Evolutionary conservation across 1,140 invertebrate species (phyloP).

Genomic region (Centruroides vittatus): DNA sequence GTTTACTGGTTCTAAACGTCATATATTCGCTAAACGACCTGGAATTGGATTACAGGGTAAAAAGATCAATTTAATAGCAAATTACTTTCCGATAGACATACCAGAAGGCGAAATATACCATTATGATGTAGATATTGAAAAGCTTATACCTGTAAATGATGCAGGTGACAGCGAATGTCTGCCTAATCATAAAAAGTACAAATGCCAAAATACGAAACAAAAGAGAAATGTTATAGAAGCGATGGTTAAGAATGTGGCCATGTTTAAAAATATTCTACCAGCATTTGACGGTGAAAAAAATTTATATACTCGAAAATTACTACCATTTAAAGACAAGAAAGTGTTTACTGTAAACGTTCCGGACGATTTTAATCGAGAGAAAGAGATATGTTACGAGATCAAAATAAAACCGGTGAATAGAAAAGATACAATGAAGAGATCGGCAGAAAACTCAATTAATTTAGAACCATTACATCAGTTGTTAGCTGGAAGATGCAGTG

Average conservation of each 20-base stretch:
- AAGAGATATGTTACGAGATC: background rate
- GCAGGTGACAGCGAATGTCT: too few relatives aligned
- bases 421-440: constrained; percentile 3
- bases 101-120: too few relatives aligned
- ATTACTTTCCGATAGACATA: too few relatives aligned
- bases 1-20: too few relatives aligned
- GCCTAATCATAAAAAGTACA: background rate
- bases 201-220: background rate
- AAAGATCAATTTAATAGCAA: too few relatives aligned
- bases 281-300: constrained; percentile 12
- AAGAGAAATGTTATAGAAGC: constrained; percentile 4
- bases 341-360: background rate
- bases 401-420: constrained; percentile 1
- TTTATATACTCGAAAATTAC: background rate
- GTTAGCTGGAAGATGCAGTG: background rate
- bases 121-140: background rate
- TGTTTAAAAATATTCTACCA: background rate
- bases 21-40: too few relatives aligned
- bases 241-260: background rate
- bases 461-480: constrained; percentile 9
- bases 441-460: background rate
- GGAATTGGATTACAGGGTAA: too few relatives aligned
- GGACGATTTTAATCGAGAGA: background rate
- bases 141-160: background rate
- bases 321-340: background rate